Percentiles rank a stretch among this genome's conserved stretches.
phyloP scores from a whole-genome alignment of 2,888 invertebrate species.

The Caenorhabditis panamensis region DNA sequence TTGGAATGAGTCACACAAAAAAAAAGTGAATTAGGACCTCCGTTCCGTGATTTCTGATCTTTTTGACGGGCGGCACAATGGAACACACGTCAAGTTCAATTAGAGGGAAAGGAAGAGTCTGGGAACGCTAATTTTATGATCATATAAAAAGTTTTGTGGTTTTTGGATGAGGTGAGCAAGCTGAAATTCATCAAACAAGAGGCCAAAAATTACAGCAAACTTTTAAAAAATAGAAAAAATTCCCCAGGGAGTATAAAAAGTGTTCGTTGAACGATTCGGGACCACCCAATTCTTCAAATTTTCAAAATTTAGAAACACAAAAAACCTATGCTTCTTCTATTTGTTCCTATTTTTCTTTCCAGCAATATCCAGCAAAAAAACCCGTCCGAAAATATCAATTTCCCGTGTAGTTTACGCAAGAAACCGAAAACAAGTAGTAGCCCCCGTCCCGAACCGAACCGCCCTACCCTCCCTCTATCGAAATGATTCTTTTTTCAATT shows the following conservation, averaged over 20 bases:
- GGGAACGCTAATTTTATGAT: not conserved
- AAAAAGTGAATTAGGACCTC: not conserved
- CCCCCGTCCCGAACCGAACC: not conserved
- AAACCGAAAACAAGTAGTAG: not conserved
- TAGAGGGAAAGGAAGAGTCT: too few relatives aligned
- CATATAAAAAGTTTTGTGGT: not conserved
- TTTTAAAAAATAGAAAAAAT: not conserved
- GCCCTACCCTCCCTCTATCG: not conserved
- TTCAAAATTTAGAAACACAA: not conserved
- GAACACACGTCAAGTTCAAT: conserved; percentile 3
- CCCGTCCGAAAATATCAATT: too few relatives aligned
- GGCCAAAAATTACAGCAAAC: not conserved
- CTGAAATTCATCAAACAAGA: not conserved
- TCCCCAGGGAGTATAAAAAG: too few relatives aligned
- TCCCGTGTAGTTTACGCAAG: not conserved
- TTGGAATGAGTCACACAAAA: not conserved
- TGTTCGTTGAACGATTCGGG: too few relatives aligned
- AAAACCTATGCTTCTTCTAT: not conserved
- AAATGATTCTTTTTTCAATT: conserved; percentile 4
- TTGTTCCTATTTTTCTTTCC: too few relatives aligned
- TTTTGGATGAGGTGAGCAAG: too few relatives aligned
- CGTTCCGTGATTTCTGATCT: not conserved
- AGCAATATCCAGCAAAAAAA: too few relatives aligned
- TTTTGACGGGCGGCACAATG: not conserved
- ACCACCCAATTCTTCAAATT: not conserved